A percentile compares a stretch with the other conserved stretches of the same genome.
These are phyloP conservation scores for Drosophila rhopaloa DNA, from an alignment of 1,140 invertebrate genomes.

Conservation along the genomic window DNA sequence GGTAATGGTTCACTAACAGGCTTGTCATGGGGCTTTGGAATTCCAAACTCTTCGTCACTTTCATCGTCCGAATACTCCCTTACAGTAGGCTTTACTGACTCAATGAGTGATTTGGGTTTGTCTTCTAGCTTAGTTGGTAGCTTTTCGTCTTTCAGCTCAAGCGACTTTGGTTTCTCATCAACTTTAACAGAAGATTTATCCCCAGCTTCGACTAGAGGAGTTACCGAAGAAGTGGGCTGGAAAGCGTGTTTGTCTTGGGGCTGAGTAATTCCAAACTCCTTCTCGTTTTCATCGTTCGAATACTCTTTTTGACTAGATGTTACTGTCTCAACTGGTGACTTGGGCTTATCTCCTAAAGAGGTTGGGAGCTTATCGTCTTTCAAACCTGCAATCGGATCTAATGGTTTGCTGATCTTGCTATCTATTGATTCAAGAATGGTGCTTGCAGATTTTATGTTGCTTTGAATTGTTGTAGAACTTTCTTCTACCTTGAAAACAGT, in stretches of 20 bases:
- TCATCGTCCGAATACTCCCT: conserved; percentile 20
- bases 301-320: conserved; percentile 2
- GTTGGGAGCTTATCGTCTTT: background rate
- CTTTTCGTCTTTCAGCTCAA: background rate
- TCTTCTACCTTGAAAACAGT: background rate
- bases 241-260: conserved; percentile 6
- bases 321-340: conserved; percentile 4
- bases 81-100: background rate
- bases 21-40: conserved; percentile 10
- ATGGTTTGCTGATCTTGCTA: too few relatives aligned
- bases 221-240: too few relatives aligned
- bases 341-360: conserved; percentile 5
- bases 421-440: background rate
- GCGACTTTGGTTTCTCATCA: conserved; percentile 9
- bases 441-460: background rate
- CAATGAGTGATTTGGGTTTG: conserved; percentile 2
- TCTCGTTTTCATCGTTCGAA: conserved; percentile 30
- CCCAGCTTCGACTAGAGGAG: too few relatives aligned
- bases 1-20: conserved; percentile 3
- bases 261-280: conserved; percentile 5
- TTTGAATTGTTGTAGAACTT: background rate
- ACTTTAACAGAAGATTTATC: conserved; percentile 15
- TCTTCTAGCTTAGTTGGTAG: conserved; percentile 1
- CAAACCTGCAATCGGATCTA: too few relatives aligned
- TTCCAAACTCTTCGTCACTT: conserved; percentile 8